Evolutionary conservation across 2,888 invertebrate species (phyloP).

Genomic region (Epirrhoe tristata): DNA sequence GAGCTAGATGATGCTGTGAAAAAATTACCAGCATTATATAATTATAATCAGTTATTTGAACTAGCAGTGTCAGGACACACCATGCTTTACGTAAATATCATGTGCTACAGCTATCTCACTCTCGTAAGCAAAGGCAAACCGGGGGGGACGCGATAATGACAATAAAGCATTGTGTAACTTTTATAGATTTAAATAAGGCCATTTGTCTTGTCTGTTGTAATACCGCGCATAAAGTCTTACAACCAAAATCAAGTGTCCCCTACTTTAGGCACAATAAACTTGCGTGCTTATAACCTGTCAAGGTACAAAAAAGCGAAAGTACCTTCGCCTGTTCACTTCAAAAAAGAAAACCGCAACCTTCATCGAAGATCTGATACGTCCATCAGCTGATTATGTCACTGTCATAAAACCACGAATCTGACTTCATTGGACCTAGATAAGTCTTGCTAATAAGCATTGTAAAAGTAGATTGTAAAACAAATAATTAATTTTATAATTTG

Average conservation of each 20-base stretch:
- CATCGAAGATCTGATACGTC: constrained; percentile 41
- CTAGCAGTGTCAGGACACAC: too few species aligned
- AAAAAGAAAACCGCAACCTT: constrained; percentile 35
- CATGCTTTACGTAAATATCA: too few species aligned
- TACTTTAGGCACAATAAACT: background rate
- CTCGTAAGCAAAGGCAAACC: too few species aligned
- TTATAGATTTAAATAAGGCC: background rate
- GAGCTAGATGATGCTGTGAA: too few species aligned
- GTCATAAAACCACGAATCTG: constrained; percentile 25
- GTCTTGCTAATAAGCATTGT: constrained; percentile 23
- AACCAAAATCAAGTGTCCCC: background rate
- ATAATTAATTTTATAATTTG: constrained; percentile 14
- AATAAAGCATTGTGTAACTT: too few species aligned
- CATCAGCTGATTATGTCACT: constrained; percentile 40
- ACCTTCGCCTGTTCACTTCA: constrained; percentile 29
- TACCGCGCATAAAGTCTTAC: background rate
- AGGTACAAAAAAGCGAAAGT: constrained; percentile 40
- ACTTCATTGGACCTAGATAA: constrained; percentile 25
- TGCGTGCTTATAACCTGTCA: constrained; percentile 19
- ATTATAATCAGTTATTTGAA: too few species aligned
- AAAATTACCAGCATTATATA: too few species aligned
- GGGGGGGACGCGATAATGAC: too few species aligned
- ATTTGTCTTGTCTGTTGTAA: background rate
- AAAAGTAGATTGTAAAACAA: constrained; percentile 22
- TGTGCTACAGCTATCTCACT: too few species aligned